Conservation (phyloP, 2,888 invertebrate genomes). For the Strigamia crassipes region DNA sequence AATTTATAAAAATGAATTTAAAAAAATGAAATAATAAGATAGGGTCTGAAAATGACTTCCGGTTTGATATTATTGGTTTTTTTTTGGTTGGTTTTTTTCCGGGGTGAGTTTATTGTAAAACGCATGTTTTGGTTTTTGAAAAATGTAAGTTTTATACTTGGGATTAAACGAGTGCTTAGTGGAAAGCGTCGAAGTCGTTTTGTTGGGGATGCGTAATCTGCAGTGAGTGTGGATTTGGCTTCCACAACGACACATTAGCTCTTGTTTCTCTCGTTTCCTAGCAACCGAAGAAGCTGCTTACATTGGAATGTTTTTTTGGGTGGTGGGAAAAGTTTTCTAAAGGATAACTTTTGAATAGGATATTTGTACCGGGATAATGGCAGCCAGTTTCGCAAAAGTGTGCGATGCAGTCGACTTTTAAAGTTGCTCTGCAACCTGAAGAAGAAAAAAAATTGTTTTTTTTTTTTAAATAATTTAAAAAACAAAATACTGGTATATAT, state of each 20-base stretch:
- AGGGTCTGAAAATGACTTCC: background rate
- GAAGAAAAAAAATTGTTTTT: too few species aligned
- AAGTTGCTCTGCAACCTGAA: background rate
- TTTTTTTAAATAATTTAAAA: too few species aligned
- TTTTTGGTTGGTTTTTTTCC: too few species aligned
- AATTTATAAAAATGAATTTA: too few species aligned
- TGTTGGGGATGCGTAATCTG: conserved; percentile 27
- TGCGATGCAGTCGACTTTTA: background rate
- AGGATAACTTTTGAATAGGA: conserved; percentile 26
- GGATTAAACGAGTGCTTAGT: conserved; percentile 22
- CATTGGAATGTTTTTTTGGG: conserved; percentile 15
- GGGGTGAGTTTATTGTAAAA: background rate
- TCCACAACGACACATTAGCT: conserved; percentile 22
- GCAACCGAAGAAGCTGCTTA: conserved; percentile 26
- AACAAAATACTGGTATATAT: background rate
- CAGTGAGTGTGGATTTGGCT: conserved; percentile 26
- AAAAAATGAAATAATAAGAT: too few species aligned
- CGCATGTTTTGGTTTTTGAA: background rate
- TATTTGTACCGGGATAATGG: conserved; percentile 17
- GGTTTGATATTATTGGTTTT: background rate
- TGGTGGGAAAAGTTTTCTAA: conserved; percentile 4
- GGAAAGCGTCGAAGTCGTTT: conserved; percentile 22
- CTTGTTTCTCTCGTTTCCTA: conserved; percentile 17
- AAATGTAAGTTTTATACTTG: background rate
- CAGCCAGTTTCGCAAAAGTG: background rate